These are phyloP conservation scores for Oreochromis spilurus DNA, from an alignment of 2,113 vertebrate genomes.

Conservation along the genomic window DNA sequence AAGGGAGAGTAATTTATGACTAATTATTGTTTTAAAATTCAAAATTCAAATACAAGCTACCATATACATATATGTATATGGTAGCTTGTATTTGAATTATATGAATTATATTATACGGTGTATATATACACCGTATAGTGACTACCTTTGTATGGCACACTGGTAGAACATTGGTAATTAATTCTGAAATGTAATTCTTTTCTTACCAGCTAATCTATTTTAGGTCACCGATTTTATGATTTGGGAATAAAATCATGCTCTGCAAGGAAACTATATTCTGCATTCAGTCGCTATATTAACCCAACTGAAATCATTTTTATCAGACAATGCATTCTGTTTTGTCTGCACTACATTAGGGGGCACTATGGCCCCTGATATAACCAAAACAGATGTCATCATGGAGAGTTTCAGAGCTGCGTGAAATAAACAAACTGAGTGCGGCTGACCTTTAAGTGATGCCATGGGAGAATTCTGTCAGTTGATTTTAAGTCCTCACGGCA, in stretches of 20 bases:
- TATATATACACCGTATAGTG: not conserved
- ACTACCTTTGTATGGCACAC: not conserved
- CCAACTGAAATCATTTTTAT: not conserved
- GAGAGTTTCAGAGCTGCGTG: not conserved
- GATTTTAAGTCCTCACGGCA: not conserved
- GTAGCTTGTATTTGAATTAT: too few species aligned
- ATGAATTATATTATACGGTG: too few species aligned
- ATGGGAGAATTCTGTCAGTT: not conserved
- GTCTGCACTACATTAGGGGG: conserved; percentile 4
- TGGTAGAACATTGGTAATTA: not conserved
- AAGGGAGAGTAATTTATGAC: not conserved
- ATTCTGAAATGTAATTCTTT: not conserved
- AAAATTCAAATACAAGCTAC: not conserved
- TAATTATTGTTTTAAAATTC: not conserved
- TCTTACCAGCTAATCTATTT: not conserved
- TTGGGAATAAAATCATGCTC: not conserved
- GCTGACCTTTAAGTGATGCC: conserved; percentile 17
- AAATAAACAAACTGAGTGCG: not conserved
- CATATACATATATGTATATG: not conserved
- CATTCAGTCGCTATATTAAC: not conserved
- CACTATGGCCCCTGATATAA: not conserved
- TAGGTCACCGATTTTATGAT: not conserved
- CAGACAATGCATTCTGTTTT: not conserved
- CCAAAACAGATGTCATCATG: not conserved
- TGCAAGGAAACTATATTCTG: not conserved